Evolutionary conservation across 2,113 vertebrate species (phyloP).

Genomic region (Pterocles burchelli): DNA sequence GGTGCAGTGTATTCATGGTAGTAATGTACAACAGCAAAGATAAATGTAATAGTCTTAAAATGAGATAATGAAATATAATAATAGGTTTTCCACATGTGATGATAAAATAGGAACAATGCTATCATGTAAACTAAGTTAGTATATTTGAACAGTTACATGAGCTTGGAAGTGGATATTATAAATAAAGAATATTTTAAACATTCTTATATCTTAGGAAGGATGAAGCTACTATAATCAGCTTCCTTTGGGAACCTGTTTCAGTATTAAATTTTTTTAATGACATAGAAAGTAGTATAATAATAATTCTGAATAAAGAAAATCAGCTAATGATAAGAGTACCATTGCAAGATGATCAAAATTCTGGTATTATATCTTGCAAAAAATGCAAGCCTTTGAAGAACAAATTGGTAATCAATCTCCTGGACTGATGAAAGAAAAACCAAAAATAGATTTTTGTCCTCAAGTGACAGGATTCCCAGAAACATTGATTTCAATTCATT

Average conservation of each 20-base stretch:
- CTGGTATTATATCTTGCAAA: background rate
- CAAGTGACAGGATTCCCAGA: background rate
- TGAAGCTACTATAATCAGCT: background rate
- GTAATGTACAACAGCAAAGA: background rate
- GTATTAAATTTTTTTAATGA: background rate
- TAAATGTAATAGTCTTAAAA: background rate
- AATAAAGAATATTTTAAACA: background rate
- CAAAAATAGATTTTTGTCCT: background rate
- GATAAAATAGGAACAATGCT: background rate
- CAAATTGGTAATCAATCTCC: background rate
- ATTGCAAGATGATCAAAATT: background rate
- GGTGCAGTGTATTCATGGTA: background rate
- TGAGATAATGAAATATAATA: constrained; percentile 17
- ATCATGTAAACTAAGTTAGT: constrained; percentile 1
- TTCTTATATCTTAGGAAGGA: background rate
- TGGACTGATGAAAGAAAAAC: background rate
- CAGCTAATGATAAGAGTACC: background rate
- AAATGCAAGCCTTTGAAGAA: background rate
- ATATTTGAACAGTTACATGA: background rate
- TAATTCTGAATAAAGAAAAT: background rate
- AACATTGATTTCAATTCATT: background rate
- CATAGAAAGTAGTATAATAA: background rate
- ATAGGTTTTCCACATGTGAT: constrained; percentile 11
- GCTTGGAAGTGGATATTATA: background rate
- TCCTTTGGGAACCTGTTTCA: background rate